Evolutionary conservation across 1,140 invertebrate genomes (phyloP), one percentile per base, ranked within the genome.

Genomic region (Dinothrombium tinctorium): DNA sequence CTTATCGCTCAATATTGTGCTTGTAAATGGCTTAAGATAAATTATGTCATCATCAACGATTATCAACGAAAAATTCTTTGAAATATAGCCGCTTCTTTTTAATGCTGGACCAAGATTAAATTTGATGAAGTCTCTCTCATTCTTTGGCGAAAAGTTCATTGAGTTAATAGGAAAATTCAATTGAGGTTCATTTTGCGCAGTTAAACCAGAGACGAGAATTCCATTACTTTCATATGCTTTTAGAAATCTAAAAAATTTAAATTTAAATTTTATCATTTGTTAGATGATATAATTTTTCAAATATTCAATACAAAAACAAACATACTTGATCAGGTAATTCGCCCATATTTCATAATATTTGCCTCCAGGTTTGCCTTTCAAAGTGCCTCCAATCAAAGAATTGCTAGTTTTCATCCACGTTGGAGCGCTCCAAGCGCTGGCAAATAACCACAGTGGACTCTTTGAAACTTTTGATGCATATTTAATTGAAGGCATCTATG

Each of bases 331-430:
- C 52, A 79, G 68, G 52, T 89, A 89, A 49, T 82, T 61, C 0
- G 77, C 78, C 62, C 71, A 89, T 0, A 68, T 55, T 35, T 40
- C 21, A 19, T 41, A 41, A 33, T 40, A 44, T 22, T 15, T n/a
- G 4, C 21, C 43, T 31, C 17, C 22, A 7, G 25, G 23, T 20
- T 44, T 22, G 8, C 37, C 37, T 9, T 17, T 33, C 7, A 41
- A 28, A 8, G 11, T 12, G 15, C 43, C 43, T 12, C 12, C 5
- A 17, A 29, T 28, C n/a, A 39, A 12, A 25, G 72, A 61, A 50
- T 76, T 81, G 0, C 70, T 74, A 60, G 92, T 94, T 84, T 92
- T 92, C 29, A 32, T 32, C 84, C 84, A 94, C 4, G 62, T 57
- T 0, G 87, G 87, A 0, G 84, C 67, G 37, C 73, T 74, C 86